phyloP scores from a whole-genome alignment of 2,888 invertebrate species.

The Synanthedon andrenaeformis region DNA sequence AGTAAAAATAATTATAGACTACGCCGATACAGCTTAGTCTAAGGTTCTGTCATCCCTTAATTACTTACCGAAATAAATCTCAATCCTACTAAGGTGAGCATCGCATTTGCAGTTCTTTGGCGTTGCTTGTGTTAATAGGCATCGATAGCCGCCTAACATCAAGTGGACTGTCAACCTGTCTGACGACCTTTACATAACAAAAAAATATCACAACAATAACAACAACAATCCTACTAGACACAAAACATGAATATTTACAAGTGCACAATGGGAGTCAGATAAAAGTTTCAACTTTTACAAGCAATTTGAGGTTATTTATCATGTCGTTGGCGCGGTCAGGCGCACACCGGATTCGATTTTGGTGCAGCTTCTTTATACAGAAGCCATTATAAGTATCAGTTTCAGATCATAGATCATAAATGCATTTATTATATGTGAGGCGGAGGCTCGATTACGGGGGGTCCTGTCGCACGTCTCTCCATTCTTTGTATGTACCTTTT shows the following conservation, averaged over 20 bases:
- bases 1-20: no score
- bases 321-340: conserved; percentile 29
- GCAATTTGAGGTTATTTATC: conserved; percentile 66
- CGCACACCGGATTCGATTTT: conserved; percentile 38
- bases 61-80: no score
- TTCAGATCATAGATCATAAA: conserved; percentile 71
- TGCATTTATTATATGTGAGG: conserved; percentile 51
- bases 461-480: conserved; percentile 46
- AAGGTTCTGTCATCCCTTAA: no score
- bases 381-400: conserved; percentile 70
- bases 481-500: conserved; percentile 51
- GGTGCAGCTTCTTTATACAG: conserved; percentile 64
- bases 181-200: no score
- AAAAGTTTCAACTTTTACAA: conserved; percentile 63
- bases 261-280: conserved; percentile 47
- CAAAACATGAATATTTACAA: conserved; percentile 58
- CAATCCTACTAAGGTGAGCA: no score
- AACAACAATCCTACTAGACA: conserved; percentile 18
- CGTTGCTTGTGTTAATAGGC: no score
- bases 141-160: no score
- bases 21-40: no score
- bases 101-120: no score
- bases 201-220: no score
- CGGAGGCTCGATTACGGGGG: conserved; percentile 50
- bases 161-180: no score